Percentiles rank a stretch among this genome's conserved stretches.
Conservation (phyloP, 2,888 invertebrate genomes). For the Patella ulyssiponensis region DNA sequence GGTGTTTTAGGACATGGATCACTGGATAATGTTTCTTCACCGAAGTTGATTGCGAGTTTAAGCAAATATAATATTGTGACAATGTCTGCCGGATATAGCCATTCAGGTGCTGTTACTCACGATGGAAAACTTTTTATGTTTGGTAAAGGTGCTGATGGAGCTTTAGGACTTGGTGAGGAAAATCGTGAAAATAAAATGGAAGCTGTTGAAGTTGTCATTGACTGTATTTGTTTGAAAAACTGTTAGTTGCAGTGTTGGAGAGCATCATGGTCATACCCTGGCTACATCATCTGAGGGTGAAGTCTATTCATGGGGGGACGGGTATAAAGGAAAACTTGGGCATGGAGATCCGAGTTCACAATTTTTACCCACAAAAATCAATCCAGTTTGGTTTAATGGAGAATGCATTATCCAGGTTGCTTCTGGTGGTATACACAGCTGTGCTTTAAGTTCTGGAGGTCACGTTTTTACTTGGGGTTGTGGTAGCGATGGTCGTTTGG, state of each 20-base stretch:
- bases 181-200: conserved; percentile 14
- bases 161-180: conserved; percentile 43
- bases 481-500: conserved; percentile 57
- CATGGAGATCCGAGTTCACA: conserved; percentile 44
- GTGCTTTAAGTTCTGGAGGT: conserved; percentile 48
- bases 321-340: conserved; percentile 59
- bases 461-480: conserved; percentile 59
- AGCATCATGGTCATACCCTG: conserved; percentile 57
- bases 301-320: conserved; percentile 54
- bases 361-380: conserved; percentile 38
- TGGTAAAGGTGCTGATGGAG: conserved; percentile 49
- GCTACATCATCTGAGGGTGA: conserved; percentile 41
- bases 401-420: conserved; percentile 44
- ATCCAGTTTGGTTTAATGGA: conserved; percentile 38
- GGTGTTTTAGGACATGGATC: conserved; percentile 55
- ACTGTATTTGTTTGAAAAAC: conserved; percentile 34
- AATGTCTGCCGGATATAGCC: conserved; percentile 52
- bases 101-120: conserved; percentile 46
- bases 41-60: conserved; percentile 35
- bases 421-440: conserved; percentile 57
- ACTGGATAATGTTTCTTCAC: conserved; percentile 33
- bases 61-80: conserved; percentile 22
- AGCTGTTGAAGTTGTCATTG: conserved; percentile 28
- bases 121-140: conserved; percentile 48
- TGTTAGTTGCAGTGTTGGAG: conserved; percentile 57